These are phyloP conservation scores for Tholera decimalis DNA, from an alignment of 2,888 invertebrate species.

Conservation along the genomic window DNA sequence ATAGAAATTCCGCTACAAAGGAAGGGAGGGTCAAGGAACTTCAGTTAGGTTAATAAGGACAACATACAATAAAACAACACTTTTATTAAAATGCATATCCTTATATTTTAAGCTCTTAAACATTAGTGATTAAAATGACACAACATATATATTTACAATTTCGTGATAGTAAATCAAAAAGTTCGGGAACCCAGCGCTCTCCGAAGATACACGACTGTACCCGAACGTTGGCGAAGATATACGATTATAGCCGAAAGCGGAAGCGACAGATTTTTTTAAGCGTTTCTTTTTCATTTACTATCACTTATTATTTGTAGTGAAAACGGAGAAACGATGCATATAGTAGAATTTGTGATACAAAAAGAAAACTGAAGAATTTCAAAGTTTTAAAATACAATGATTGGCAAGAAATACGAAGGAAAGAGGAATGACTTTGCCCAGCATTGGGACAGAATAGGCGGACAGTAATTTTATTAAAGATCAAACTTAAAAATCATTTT, in stretches of 20 bases:
- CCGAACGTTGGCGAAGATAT: conserved; percentile 31
- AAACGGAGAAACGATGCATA: conserved; percentile 11
- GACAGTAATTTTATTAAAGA: not conserved
- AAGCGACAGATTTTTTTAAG: conserved; percentile 17
- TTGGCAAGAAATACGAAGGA: not conserved
- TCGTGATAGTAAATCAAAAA: conserved; percentile 60
- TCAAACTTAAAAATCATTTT: not conserved
- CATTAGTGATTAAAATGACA: conserved; percentile 72
- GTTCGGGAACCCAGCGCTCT: conserved; percentile 7
- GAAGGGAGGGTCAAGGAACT: too few relatives aligned
- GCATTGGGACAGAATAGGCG: conserved; percentile 14
- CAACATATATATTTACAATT: conserved; percentile 67
- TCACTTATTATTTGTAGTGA: conserved; percentile 42
- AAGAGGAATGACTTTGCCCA: conserved; percentile 1
- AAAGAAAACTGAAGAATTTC: not conserved
- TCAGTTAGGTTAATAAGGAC: not conserved
- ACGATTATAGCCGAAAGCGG: conserved; percentile 39
- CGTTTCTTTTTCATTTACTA: conserved; percentile 53
- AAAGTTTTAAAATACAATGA: not conserved
- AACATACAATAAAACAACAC: conserved; percentile 64
- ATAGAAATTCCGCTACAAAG: too few relatives aligned
- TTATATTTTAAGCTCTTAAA: conserved; percentile 74
- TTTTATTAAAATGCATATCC: conserved; percentile 72
- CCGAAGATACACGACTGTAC: conserved; percentile 18
- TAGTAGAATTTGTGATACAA: not conserved